These are phyloP conservation scores for Mnemiopsis leidyi DNA, from an alignment of 37 sponge, comb jelly and placozoan genomes.

Conservation along the genomic window DNA sequence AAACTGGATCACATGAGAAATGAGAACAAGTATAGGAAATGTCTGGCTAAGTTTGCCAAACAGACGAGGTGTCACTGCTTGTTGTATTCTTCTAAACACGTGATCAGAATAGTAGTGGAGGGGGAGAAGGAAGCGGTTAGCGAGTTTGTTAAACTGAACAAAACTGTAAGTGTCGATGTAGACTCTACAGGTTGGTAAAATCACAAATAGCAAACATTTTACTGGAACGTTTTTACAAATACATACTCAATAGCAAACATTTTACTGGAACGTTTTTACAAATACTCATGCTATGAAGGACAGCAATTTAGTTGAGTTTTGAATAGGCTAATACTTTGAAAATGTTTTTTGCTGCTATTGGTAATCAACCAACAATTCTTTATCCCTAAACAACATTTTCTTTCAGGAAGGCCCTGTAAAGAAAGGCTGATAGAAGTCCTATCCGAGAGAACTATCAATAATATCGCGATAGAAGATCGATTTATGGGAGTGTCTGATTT, in stretches of 20 bases:
- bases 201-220: no score
- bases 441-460: background rate
- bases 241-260: no score
- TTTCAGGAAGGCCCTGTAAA: slow-evolving; percentile 43
- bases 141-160: slow-evolving; percentile 8
- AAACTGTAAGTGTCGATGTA: background rate
- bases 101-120: background rate
- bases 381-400: no score
- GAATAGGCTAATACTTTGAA: no score
- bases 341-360: no score
- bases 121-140: background rate
- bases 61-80: background rate
- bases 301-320: no score
- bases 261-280: no score
- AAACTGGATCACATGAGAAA: slow-evolving; percentile 44
- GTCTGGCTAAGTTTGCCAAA: slow-evolving; percentile 47
- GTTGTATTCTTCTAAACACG: background rate
- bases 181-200: slow-evolving; percentile 8
- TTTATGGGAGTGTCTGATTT: background rate
- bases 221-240: no score
- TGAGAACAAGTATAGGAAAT: slow-evolving; percentile 11
- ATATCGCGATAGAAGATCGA: background rate
- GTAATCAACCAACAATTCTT: no score
- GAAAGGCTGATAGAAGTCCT: slow-evolving; percentile 1
- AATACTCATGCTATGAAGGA: no score